These are phyloP conservation scores for Sterrhoptilus dennistouni DNA, from an alignment of 2,113 vertebrate species.

Conservation along the genomic window DNA sequence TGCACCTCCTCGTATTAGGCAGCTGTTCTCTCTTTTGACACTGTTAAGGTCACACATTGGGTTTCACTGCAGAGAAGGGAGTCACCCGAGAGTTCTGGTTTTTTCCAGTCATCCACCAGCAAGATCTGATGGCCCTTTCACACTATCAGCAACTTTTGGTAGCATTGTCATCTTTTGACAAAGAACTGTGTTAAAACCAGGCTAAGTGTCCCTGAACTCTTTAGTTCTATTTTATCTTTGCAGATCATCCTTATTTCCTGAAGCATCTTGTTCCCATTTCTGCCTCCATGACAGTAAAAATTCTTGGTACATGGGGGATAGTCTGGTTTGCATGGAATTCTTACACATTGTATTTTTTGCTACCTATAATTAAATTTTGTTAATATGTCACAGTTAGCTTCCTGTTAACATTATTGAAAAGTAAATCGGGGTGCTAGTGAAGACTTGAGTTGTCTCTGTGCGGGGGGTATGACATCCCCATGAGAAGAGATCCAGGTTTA, in stretches of 20 bases:
- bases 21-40: background rate
- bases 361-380: background rate
- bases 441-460: background rate
- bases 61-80: background rate
- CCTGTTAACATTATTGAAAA: background rate
- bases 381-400: background rate
- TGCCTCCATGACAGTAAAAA: background rate
- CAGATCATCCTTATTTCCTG: background rate
- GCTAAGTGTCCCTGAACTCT: background rate
- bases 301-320: background rate
- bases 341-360: background rate
- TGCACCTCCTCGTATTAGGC: background rate
- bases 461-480: background rate
- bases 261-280: background rate
- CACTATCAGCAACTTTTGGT: background rate
- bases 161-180: background rate
- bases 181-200: background rate
- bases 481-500: background rate
- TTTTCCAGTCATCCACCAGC: background rate
- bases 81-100: background rate
- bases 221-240: background rate
- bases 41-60: background rate
- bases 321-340: background rate
- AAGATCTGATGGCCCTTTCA: background rate
- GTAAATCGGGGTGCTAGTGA: background rate